Evolutionary conservation across 2,113 vertebrate genomes (phyloP), one percentile per base, ranked within the genome.

Genomic region (Peromyscus maniculatus): DNA sequence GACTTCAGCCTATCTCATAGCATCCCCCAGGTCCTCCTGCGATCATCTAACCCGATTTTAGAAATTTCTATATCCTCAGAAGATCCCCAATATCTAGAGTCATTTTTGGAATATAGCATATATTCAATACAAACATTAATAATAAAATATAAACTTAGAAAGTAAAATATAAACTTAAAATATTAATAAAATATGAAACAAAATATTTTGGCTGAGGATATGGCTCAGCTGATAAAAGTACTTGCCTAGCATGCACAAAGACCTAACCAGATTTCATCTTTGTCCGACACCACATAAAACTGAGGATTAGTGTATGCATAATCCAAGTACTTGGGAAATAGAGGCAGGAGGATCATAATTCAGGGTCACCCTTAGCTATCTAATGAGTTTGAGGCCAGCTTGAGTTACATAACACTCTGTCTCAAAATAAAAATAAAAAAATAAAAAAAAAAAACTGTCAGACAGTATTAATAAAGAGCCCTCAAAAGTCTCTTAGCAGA

Each of bases 31-130:
- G 92, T 67, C 26, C 22, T 87, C 12, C 43, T 67, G 80, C 36
- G 1, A 79, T 15, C 36, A 83, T 36, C n/a, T 79, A 19, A 94
- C 2, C 24, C 36, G 59, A 67, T 83, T 93, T 89, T 33, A 94
- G 75, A 91, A 78, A 94, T 77, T 86, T 72, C 43, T n/a, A 87
- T 66, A 87, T 66, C n/a, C 86, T 95, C 33, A 87, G 59, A 83
- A 36, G 36, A 93, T 39, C 22, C 19, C 33, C 36, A 67, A 62
- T 39, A 87, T 12, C 11, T 57, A 57, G 9, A 96, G 49, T 62
- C 91, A 95, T 92, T 74, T 43, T 66, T 96, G 64, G 7, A 94
- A 95, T 33, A 93, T 0, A 79, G 69, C 33, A 92, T 64, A 82
- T 28, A 87, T 5, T 87, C 28, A 64, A 57, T 55, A 77, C 11